phyloP scores from a whole-genome alignment of 2,113 vertebrate species.

The Xyrauchen texanus region DNA sequence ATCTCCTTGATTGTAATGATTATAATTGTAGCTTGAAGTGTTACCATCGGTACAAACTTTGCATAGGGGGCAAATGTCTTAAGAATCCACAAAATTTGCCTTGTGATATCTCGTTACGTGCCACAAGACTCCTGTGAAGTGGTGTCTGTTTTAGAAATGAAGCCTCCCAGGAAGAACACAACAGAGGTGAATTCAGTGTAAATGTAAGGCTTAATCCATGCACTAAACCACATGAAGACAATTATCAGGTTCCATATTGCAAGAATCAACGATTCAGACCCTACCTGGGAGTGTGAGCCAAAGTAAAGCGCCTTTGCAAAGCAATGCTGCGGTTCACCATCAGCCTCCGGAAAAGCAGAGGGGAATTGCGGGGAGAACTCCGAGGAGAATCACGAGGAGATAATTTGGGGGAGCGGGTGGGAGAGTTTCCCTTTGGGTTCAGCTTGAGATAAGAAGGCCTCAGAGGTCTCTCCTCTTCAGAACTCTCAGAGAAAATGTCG shows the following conservation, averaged over 20 bases:
- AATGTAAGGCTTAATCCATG: neutral
- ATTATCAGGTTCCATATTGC: neutral
- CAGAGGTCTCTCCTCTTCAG: slow-evolving; percentile 61
- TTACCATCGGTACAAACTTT: slow-evolving; percentile 30
- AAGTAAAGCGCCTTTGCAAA: slow-evolving; percentile 88
- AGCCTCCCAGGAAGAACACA: slow-evolving; percentile 24
- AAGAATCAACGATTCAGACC: neutral
- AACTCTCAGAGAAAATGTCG: slow-evolving; percentile 57
- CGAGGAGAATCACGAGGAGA: slow-evolving; percentile 77
- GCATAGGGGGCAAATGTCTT: slow-evolving; percentile 8
- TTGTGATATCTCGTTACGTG: slow-evolving; percentile 39
- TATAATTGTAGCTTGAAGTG: slow-evolving; percentile 17
- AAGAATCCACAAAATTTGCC: slow-evolving; percentile 24
- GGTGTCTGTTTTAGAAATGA: slow-evolving; percentile 17
- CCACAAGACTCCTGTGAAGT: slow-evolving; percentile 26
- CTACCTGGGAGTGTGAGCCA: slow-evolving; percentile 87
- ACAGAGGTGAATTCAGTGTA: neutral
- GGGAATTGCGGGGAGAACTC: slow-evolving; percentile 77
- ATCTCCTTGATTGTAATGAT: slow-evolving; percentile 40
- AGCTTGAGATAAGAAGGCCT: slow-evolving; percentile 61
- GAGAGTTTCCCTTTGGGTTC: slow-evolving; percentile 61
- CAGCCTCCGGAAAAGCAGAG: slow-evolving; percentile 83
- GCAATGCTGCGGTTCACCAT: slow-evolving; percentile 84
- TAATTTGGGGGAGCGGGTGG: slow-evolving; percentile 67
- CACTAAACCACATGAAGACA: neutral